These are phyloP conservation scores for Epizoanthus scotinus DNA, from an alignment of 92 coral and sea anemone genomes.

Conservation along the genomic window DNA sequence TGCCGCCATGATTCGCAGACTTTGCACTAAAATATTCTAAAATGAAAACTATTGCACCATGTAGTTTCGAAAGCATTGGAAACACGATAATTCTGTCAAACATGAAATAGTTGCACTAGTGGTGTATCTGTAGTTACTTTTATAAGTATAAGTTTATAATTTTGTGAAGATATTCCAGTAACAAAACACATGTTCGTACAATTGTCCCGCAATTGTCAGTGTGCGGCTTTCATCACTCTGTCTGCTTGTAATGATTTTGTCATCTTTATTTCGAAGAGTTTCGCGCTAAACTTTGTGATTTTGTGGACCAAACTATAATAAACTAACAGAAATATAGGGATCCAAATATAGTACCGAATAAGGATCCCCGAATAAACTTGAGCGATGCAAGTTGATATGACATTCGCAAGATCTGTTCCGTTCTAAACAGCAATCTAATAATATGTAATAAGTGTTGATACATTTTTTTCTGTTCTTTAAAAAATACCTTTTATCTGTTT, in stretches of 20 bases:
- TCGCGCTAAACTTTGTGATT: neutral
- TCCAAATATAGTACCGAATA: neutral
- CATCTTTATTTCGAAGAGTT: neutral
- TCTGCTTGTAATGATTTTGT: neutral
- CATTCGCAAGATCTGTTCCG: neutral
- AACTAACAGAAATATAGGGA: neutral
- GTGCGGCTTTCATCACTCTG: neutral
- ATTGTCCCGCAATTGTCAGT: neutral
- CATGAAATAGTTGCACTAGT: neutral
- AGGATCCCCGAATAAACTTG: neutral
- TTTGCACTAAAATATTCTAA: neutral
- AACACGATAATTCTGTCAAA: neutral
- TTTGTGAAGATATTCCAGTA: neutral
- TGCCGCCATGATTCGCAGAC: neutral
- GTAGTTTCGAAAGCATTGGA: neutral
- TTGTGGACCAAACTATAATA: neutral
- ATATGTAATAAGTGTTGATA: no score
- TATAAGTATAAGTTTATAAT: neutral
- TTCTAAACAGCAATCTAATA: no score
- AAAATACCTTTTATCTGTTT: no score
- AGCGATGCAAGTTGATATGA: neutral
- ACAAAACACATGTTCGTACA: neutral
- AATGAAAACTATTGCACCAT: constrained; percentile 1
- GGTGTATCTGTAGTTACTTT: neutral
- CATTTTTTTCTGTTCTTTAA: no score